phyloP scores from a whole-genome alignment of 1,140 invertebrate species.

The Drosophila insularis region DNA sequence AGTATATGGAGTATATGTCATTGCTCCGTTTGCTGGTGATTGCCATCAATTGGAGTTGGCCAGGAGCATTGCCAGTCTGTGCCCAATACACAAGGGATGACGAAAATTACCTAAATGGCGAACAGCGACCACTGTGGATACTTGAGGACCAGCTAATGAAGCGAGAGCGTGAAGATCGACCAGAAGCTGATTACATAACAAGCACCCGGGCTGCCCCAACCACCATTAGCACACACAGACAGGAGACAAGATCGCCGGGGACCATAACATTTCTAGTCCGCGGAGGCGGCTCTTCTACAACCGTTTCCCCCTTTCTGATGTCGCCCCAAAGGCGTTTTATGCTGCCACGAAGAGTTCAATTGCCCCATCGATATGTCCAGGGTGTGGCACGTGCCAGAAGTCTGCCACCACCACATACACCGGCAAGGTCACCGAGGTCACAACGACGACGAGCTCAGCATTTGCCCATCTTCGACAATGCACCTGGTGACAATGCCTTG shows the following conservation, averaged over 20 bases:
- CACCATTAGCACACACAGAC: background rate
- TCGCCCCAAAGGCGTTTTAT: slow-evolving; percentile 38
- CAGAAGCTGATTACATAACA: slow-evolving; percentile 36
- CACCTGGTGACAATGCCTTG: slow-evolving; percentile 56
- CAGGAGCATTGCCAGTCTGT: background rate
- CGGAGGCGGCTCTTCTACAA: background rate
- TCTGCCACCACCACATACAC: background rate
- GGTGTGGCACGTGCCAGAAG: background rate
- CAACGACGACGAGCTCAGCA: slow-evolving; percentile 24
- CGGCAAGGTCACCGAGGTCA: background rate
- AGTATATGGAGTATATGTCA: slow-evolving; percentile 41
- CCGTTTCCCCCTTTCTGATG: slow-evolving; percentile 9
- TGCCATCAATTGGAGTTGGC: background rate
- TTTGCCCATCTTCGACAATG: slow-evolving; percentile 69
- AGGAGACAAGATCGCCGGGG: slow-evolving; percentile 3
- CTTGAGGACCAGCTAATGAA: slow-evolving; percentile 63
- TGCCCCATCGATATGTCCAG: slow-evolving; percentile 31
- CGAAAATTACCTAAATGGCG: background rate
- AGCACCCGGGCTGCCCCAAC: slow-evolving; percentile 21
- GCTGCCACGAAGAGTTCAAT: slow-evolving; percentile 24
- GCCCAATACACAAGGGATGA: background rate
- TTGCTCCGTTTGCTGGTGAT: slow-evolving; percentile 10
- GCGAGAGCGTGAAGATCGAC: slow-evolving; percentile 33
- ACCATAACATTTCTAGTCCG: slow-evolving; percentile 48
- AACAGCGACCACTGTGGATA: slow-evolving; percentile 70